A percentile compares a stretch with the other conserved stretches of the same genome.
Conservation (phyloP, 2,797 vertebrate genomes). For the Cirrhinus molitorella region DNA sequence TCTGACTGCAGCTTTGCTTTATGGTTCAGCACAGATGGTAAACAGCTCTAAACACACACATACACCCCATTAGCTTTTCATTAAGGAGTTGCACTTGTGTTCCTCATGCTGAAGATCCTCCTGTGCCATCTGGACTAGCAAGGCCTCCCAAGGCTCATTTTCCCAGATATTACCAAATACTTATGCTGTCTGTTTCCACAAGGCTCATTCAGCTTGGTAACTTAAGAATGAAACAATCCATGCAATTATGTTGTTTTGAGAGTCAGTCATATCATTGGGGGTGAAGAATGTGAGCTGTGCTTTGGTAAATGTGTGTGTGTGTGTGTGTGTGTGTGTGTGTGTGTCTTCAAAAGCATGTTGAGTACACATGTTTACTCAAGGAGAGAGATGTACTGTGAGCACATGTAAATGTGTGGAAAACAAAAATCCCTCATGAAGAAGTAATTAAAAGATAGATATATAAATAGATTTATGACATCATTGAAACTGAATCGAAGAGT, state of each 20-base stretch:
- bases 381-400: neutral
- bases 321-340: too few relatives aligned
- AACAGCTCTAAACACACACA: conserved; percentile 26
- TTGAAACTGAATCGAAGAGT: neutral
- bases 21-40: conserved; percentile 29
- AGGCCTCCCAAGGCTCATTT: conserved; percentile 58
- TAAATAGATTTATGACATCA: neutral
- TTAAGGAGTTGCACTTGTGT: conserved; percentile 67
- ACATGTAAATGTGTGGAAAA: neutral
- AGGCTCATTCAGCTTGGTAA: conserved; percentile 58
- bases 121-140: conserved; percentile 62
- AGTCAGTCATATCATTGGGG: conserved; percentile 51
- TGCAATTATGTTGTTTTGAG: conserved; percentile 70
- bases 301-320: conserved; percentile 38
- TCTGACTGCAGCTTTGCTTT: conserved; percentile 41
- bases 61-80: conserved; percentile 66
- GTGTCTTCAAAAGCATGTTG: conserved; percentile 18
- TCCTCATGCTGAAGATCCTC: conserved; percentile 62
- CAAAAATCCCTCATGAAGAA: neutral
- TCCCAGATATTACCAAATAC: conserved; percentile 63
- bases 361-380: neutral
- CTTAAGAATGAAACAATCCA: conserved; percentile 55
- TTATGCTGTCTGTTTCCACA: conserved; percentile 57
- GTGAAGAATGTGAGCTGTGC: conserved; percentile 64
- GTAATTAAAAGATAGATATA: neutral